A percentile compares a stretch with the other conserved stretches of the same genome.
These are phyloP conservation scores for Agriopis leucophaearia DNA, from an alignment of 2,888 invertebrate genomes.

Conservation along the genomic window DNA sequence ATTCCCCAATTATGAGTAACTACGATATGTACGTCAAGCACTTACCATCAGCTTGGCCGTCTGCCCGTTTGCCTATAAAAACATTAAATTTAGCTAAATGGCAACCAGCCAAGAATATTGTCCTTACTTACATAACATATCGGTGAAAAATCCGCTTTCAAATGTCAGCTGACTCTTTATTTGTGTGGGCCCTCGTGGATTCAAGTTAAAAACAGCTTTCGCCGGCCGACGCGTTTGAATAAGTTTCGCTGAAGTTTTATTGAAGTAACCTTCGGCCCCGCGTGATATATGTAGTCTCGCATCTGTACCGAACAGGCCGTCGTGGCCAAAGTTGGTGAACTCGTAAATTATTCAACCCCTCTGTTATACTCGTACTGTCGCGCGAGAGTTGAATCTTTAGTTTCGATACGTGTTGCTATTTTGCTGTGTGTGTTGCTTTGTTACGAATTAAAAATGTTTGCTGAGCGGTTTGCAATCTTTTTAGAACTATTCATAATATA, in stretches of 20 bases:
- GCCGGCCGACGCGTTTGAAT: conserved; percentile 73
- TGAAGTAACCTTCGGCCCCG: conserved; percentile 74
- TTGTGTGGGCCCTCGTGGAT: conserved; percentile 76
- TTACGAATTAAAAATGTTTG: not conserved
- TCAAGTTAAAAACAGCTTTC: conserved; percentile 83
- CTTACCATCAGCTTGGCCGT: conserved; percentile 54
- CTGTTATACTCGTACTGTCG: conserved; percentile 70
- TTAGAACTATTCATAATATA: no score
- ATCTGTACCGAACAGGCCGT: conserved; percentile 67
- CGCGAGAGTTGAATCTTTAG: conserved; percentile 64
- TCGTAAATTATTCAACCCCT: conserved; percentile 84
- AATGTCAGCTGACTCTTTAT: conserved; percentile 78
- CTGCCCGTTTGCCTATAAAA: conserved; percentile 55
- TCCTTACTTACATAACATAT: conserved; percentile 60
- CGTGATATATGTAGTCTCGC: conserved; percentile 79
- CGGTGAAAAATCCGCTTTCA: conserved; percentile 69
- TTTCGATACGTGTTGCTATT: conserved; percentile 16
- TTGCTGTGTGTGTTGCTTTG: no score
- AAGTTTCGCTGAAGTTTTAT: conserved; percentile 70
- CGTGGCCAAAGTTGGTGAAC: conserved; percentile 77
- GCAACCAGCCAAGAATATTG: conserved; percentile 58
- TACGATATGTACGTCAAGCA: conserved; percentile 33
- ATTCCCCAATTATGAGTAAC: no score
- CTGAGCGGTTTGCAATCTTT: not conserved
- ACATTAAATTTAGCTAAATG: conserved; percentile 58